These are phyloP conservation scores for Andrena bicolor DNA, from an alignment of 2,888 invertebrate species.

Conservation along the genomic window DNA sequence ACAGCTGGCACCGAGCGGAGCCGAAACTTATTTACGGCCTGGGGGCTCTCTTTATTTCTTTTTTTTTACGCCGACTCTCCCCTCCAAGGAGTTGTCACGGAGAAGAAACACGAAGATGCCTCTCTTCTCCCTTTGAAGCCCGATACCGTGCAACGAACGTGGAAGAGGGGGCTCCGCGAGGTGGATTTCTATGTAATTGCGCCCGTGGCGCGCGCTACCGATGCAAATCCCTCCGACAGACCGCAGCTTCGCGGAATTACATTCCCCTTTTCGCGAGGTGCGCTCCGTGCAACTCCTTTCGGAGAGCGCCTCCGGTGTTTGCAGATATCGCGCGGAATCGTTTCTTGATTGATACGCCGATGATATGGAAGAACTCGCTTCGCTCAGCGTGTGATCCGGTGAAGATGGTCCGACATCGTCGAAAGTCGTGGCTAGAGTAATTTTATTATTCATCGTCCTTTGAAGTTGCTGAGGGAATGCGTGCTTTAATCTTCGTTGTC, in stretches of 20 bases:
- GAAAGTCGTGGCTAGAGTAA: too few species aligned
- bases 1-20: conserved; percentile 64
- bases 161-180: neutral
- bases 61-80: neutral
- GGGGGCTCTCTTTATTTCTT: conserved; percentile 21
- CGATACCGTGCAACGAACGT: neutral
- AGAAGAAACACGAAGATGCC: neutral
- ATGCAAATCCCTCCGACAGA: neutral
- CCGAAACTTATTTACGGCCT: conserved; percentile 49
- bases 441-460: too few species aligned
- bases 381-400: neutral
- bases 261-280: neutral
- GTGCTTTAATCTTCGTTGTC: neutral
- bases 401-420: neutral
- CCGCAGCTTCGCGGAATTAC: conserved; percentile 3
- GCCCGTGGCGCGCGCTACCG: neutral
- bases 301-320: neutral
- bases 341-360: neutral
- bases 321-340: neutral
- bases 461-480: neutral
- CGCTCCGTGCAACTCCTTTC: neutral
- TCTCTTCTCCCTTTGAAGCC: conserved; percentile 12
- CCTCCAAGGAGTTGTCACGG: neutral
- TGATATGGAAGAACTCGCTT: neutral
- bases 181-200: conserved; percentile 24